phyloP scores from a whole-genome alignment of 2,888 invertebrate genomes.

The Stramonita haemastoma region DNA sequence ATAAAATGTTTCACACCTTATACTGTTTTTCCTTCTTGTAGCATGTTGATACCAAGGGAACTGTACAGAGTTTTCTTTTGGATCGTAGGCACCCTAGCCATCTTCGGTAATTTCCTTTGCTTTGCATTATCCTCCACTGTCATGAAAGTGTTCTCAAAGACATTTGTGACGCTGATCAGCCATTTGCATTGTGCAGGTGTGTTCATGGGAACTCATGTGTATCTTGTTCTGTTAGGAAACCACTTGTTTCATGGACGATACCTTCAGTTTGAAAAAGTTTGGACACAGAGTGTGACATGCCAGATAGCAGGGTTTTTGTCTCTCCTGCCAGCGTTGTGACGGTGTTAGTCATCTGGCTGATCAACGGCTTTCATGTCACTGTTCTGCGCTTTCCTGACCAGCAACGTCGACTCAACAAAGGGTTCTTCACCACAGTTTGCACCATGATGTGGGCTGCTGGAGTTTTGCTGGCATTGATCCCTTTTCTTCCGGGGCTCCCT shows the following conservation, averaged over 20 bases:
- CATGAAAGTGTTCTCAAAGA: background rate
- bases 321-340: no score
- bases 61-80: background rate
- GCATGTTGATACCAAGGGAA: background rate
- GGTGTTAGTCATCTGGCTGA: background rate
- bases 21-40: background rate
- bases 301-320: background rate
- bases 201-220: background rate
- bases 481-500: background rate
- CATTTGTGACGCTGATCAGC: background rate
- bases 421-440: background rate
- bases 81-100: background rate
- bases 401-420: background rate
- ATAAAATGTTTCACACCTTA: background rate
- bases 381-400: background rate
- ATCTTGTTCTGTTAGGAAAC: background rate
- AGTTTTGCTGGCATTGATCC: background rate
- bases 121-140: background rate
- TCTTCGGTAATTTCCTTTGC: background rate
- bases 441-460: background rate
- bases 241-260: background rate
- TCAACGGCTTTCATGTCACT: background rate
- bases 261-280: background rate
- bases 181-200: background rate
- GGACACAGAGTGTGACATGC: background rate